Evolutionary conservation across 1,140 invertebrate genomes (phyloP).

Genomic region (Cotesia vestalis): DNA sequence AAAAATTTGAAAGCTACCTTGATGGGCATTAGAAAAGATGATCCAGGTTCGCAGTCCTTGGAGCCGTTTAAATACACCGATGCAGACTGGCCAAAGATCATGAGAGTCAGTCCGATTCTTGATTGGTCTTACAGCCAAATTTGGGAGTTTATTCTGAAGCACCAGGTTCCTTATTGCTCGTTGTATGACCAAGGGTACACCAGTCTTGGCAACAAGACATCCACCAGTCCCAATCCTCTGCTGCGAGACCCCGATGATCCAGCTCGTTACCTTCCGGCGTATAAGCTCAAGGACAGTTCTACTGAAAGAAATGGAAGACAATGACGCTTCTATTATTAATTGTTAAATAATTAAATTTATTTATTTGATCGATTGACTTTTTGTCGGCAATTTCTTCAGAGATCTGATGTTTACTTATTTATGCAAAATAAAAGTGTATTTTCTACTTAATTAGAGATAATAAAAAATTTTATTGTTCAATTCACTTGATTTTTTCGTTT

Average conservation of each 20-base stretch:
- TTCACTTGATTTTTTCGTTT: too few relatives aligned
- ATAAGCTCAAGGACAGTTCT: constrained; percentile 74
- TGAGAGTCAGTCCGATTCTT: constrained; percentile 87
- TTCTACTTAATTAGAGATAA: too few relatives aligned
- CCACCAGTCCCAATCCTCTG: constrained; percentile 83
- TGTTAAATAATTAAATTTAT: constrained; percentile 1
- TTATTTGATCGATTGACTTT: background rate
- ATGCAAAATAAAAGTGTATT: too few relatives aligned
- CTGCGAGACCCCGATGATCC: constrained; percentile 67
- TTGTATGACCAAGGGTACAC: constrained; percentile 92
- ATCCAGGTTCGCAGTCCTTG: constrained; percentile 79
- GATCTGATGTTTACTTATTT: too few relatives aligned
- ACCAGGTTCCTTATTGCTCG: constrained; percentile 86
- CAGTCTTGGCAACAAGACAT: constrained; percentile 81
- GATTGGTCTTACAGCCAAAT: constrained; percentile 90
- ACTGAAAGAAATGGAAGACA: constrained; percentile 78
- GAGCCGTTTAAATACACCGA: constrained; percentile 74
- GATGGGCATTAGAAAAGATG: constrained; percentile 87
- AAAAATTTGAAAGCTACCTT: constrained; percentile 81
- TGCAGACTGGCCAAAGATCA: constrained; percentile 84
- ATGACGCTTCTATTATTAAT: constrained; percentile 34
- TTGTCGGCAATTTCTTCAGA: background rate
- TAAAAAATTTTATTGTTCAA: too few relatives aligned
- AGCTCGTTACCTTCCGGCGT: constrained; percentile 79
- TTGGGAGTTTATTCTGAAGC: constrained; percentile 84